Evolutionary conservation across 2,888 invertebrate genomes (phyloP).

Genomic region (Epistrophella euchroma): DNA sequence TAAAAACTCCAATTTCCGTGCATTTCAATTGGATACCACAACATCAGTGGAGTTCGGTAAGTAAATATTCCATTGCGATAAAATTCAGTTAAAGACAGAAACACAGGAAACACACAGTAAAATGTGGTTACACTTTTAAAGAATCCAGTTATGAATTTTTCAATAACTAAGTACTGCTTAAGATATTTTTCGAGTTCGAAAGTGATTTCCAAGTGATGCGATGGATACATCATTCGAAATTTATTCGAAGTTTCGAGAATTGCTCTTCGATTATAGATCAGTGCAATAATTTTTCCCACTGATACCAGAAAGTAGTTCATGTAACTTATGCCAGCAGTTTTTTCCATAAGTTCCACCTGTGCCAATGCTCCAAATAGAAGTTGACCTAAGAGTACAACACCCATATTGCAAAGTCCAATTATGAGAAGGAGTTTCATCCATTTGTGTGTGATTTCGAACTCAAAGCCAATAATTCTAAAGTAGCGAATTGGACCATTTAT

Average conservation of each 20-base stretch:
- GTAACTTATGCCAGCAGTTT: conserved; percentile 7
- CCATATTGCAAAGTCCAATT: background rate
- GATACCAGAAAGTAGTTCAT: conserved; percentile 1
- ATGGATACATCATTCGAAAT: background rate
- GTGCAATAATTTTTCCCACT: background rate
- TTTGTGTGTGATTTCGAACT: background rate
- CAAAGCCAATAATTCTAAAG: background rate
- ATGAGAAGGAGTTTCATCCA: background rate
- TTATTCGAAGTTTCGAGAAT: background rate
- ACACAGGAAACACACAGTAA: background rate
- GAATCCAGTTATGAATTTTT: background rate
- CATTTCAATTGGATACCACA: background rate
- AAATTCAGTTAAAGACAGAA: background rate
- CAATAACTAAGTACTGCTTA: background rate
- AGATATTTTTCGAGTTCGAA: background rate
- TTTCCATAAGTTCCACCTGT: background rate
- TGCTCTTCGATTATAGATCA: background rate
- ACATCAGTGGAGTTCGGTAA: background rate
- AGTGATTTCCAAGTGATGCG: background rate
- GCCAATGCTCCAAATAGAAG: background rate
- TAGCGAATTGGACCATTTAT: background rate
- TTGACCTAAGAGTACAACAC: background rate
- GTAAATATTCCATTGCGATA: background rate
- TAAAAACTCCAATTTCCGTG: background rate
- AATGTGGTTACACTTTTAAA: background rate